A percentile compares a stretch with the other conserved stretches of the same genome.
Conservation (phyloP, 2,888 invertebrate genomes). For the Fissipunctia ypsillon region DNA sequence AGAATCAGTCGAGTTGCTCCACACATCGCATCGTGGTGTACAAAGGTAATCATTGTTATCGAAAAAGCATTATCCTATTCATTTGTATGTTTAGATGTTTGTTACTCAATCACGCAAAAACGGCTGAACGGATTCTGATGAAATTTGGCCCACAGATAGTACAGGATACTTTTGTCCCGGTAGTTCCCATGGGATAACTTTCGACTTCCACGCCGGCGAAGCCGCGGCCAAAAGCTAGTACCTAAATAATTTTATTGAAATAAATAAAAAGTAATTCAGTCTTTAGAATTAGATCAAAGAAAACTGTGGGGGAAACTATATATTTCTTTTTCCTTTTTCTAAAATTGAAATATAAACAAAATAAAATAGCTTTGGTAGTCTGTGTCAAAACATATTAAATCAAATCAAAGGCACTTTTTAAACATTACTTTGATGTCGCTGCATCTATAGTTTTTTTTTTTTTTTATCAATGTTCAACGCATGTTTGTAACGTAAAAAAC, state of each 20-base stretch:
- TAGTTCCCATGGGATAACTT: not conserved
- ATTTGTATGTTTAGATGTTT: not conserved
- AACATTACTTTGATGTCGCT: not conserved
- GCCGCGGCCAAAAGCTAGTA: not conserved
- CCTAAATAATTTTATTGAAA: not conserved
- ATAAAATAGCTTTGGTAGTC: not conserved
- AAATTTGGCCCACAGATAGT: too few species aligned
- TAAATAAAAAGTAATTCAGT: not conserved
- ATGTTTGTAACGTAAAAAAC: not conserved
- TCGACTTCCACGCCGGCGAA: not conserved
- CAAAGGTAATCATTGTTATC: not conserved
- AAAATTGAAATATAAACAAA: not conserved
- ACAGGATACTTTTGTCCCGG: not conserved
- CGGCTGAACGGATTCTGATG: too few species aligned
- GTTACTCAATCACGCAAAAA: not conserved
- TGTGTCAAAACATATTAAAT: not conserved
- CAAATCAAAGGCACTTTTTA: not conserved
- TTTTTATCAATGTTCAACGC: too few species aligned
- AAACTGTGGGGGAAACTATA: not conserved
- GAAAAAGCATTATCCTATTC: too few species aligned
- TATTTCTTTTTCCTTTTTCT: not conserved
- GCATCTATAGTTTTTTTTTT: not conserved
- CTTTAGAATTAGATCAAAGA: not conserved
- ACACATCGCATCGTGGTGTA: not conserved
- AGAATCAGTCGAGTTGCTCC: not conserved